Evolutionary conservation across 2,888 invertebrate genomes (phyloP), one percentile per base, ranked within the genome.

Genomic region (Leptinotarsa juncta): DNA sequence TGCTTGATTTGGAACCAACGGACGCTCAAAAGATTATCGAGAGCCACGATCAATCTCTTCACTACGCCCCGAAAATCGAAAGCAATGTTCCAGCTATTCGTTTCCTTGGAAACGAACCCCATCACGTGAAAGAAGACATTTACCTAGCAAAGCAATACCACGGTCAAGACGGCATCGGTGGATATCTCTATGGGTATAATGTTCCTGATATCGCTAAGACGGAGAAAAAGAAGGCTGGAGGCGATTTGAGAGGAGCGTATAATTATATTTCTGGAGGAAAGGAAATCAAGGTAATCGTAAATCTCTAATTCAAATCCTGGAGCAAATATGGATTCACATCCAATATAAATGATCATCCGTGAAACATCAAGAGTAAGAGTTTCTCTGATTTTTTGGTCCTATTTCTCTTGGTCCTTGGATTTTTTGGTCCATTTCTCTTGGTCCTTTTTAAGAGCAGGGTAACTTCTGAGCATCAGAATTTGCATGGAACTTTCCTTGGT

Each of bases 131-230:
- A 57, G 93, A 94, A 86, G 93, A 93, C 86, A 92, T 93, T 12
- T 93, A 93, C 85, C 89, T 92, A 77, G 93, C 93, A 0, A 89
- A 91, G 74, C 94, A 94, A 82, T 94, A 91, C 85, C 94, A 94
- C 83, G 94, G 94, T 0, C 94, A 94, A 84, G 89, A 89, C 80
- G 88, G 88, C 32, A 71, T 87, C 66, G 94, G 94, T 2, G 92
- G 92, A 18, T 94, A 93, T 82, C 90, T 91, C 0, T 94, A 94
- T 81, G 94, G 94, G 0, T 94, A 94, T 85, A 89, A 91, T 74
- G 92, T 93, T 4, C 94, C 94, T 65, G 92, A 94, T 83, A 94
- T 94, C 71, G 90, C 94, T 4, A 93, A 94, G 85, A 91, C 93
- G 60, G 94, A 95, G 87, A 91, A 92, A 84, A 91, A 94, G 71